Conservation (phyloP, 2,797 vertebrate species). For the Gambelia wislizenii region DNA sequence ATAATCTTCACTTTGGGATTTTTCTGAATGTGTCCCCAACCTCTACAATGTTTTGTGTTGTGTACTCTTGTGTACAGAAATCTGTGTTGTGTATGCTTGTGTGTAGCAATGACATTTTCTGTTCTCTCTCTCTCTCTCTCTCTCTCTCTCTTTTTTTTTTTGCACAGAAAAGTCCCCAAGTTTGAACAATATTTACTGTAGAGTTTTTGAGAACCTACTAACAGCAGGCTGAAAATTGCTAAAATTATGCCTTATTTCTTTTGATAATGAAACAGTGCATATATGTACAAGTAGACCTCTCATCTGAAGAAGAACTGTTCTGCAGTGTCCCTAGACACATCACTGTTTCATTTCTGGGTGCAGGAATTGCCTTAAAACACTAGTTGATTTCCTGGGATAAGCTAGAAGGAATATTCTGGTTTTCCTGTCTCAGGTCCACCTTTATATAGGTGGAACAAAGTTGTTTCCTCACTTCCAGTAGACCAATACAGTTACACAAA, state of each 20-base stretch:
- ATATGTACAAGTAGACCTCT: no score
- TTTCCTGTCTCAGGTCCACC: no score
- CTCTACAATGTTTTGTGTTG: neutral
- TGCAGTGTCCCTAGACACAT: neutral
- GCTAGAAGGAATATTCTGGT: neutral
- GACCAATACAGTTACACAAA: conserved; percentile 44
- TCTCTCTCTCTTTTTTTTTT: no score
- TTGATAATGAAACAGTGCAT: no score
- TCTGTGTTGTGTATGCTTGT: neutral
- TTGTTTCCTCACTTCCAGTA: conserved; percentile 46
- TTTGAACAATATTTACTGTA: no score
- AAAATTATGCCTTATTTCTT: no score
- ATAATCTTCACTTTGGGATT: neutral
- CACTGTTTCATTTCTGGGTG: neutral
- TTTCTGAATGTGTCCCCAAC: neutral
- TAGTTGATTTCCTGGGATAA: neutral
- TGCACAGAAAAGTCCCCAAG: no score
- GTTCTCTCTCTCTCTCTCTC: no score
- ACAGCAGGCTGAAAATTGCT: no score
- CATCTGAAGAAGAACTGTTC: neutral
- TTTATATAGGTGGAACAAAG: neutral
- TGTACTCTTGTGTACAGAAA: neutral
- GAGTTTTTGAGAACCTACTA: no score
- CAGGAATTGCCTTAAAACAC: neutral
- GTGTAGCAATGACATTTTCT: no score